Base-by-base conservation (phyloP, 64 coral and sea anemone genomes). In the Catalaphyllia jardinei region DNA sequence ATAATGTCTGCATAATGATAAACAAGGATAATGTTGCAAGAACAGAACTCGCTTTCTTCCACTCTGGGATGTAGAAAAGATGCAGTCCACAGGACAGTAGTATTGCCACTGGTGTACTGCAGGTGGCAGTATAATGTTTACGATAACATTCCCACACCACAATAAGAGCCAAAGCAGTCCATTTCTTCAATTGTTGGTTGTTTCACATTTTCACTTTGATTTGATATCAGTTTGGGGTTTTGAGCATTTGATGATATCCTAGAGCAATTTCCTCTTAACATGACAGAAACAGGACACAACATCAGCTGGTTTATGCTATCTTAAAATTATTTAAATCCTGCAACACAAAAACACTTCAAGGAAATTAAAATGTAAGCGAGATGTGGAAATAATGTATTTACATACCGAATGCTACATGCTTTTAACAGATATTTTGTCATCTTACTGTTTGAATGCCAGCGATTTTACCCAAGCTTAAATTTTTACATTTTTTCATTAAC, bases 81-180 rank as follows among this genome's bases (percentile, higher is more conserved):
- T 18, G 30, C 29, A 83, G 79, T 83, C 11, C 17, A 83, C 39
- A 24, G 22, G 33, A 35, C 33, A 35, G 33, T 35, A 35, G 65
- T 69, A 69, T 69, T 69, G 22, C 42, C 42, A 46, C 42, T 46
- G 6, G 42, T 69, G 10, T 69, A 27, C 5, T 14, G 18, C 59
- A 83, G 18, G 18, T 65, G 30, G 33, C 61, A 46, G 39, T 52
- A 10, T 49, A 77, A 77, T 38, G 33, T 77, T 38, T 77, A 14
- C 10, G 39, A 10, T 24, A 83, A 16, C 28, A 62, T 30, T 33
- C 57, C 28, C 78, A 55, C 27, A 10, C 51, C 20, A 25, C 51
- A 57, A 51, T 57, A 11, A 79, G 55, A 79, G 76, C 50, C 74
- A 77, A 77, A 77, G 65, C 65, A 69, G 22, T 69, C 25, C 22